Conservation (phyloP, 2,797 vertebrate species). For the Petrocephalus schoutedeni region DNA sequence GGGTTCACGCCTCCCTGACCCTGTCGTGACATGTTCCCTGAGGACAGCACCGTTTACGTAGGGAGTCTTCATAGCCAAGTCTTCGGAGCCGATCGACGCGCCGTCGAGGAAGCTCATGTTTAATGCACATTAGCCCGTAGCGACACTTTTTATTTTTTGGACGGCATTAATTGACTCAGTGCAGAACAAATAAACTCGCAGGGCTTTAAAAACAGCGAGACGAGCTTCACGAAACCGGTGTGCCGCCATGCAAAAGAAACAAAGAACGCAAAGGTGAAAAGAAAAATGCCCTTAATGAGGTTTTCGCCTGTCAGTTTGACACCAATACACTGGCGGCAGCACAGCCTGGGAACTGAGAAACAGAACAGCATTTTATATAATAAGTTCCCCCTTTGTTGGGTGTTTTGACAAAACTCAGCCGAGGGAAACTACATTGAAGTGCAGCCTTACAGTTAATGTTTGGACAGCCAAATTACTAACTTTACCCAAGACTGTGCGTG, state of each 20-base stretch:
- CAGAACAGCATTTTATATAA: not conserved
- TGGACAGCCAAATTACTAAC: not conserved
- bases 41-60: not conserved
- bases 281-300: not conserved
- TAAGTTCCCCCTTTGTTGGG: not conserved
- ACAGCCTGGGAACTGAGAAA: not conserved
- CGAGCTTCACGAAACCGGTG: not conserved
- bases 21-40: not conserved
- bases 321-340: not conserved
- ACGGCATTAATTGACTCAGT: not conserved
- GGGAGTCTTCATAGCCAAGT: not conserved
- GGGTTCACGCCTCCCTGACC: not conserved
- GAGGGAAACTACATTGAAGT: not conserved
- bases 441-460: not conserved
- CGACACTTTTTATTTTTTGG: not conserved
- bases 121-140: conserved; percentile 1
- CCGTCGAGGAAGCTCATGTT: not conserved
- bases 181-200: not conserved
- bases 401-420: conserved; percentile 4
- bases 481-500: not conserved
- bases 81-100: not conserved
- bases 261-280: not conserved
- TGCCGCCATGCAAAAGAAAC: not conserved
- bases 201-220: not conserved
- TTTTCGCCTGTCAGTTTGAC: not conserved